Conservation (phyloP, 2,888 invertebrate species). For the Epiblema foenella region DNA sequence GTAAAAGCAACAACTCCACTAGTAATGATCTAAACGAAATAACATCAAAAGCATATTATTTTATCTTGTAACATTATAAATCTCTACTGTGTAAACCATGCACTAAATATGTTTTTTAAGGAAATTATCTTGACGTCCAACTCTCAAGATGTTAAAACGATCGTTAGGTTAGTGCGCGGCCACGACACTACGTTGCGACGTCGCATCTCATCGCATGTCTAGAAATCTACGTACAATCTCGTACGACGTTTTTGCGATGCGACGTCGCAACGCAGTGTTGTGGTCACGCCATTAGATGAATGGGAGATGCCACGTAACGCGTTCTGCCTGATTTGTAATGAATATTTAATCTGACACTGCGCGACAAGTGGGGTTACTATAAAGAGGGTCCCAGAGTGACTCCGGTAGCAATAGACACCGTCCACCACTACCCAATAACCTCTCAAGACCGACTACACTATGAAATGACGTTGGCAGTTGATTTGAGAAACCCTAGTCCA, state of each 20-base stretch:
- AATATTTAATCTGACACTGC: neutral
- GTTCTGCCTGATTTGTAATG: conserved; percentile 9
- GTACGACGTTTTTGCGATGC: no score
- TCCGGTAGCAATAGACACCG: neutral
- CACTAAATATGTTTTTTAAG: conserved; percentile 58
- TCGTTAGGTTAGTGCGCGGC: no score
- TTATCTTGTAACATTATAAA: conserved; percentile 53
- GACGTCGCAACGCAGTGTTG: no score
- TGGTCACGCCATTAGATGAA: no score
- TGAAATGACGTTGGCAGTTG: conserved; percentile 54
- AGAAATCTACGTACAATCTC: no score
- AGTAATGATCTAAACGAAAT: conserved; percentile 59
- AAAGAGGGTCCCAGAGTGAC: neutral
- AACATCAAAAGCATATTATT: conserved; percentile 69
- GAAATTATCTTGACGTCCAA: conserved; percentile 53
- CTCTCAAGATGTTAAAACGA: conserved; percentile 7
- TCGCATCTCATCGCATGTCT: no score
- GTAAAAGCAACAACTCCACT: conserved; percentile 65
- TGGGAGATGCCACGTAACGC: conserved; percentile 1
- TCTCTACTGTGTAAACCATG: conserved; percentile 60
- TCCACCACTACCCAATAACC: neutral
- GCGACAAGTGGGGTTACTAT: neutral
- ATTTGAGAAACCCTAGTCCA: conserved; percentile 56
- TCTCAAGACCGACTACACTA: conserved; percentile 40
- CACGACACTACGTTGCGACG: no score